Base-by-base conservation (phyloP, 2,113 vertebrate species). In the Emberiza fucata region DNA sequence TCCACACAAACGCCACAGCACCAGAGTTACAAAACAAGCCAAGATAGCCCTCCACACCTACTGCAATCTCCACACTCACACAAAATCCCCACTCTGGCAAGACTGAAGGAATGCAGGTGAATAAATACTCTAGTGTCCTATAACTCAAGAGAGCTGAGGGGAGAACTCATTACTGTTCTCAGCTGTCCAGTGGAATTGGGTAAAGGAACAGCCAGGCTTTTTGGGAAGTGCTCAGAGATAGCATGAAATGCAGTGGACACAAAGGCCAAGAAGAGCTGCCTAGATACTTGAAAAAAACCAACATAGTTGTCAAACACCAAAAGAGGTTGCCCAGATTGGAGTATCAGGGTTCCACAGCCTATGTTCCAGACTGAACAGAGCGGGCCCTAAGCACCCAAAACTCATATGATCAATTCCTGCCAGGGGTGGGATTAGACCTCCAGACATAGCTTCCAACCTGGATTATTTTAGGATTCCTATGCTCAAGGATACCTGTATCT, bases 11-110 rank as follows among this genome's bases (percentile, higher is more conserved):
- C 8, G 13, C 18, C 54, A 59, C 18, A 15, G 18, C 54, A 56
- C 4, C 37, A 45, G 7, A 48, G 28, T 54, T 53, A 25, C 11
- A 54, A 18, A 51, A 28, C 1, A 88, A 17, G 31, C 14, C n/a
- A 37, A 35, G 10, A n/a, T n/a, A n/a, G n/a, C n/a, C n/a, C n/a
- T n/a, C n/a, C n/a, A n/a, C n/a, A n/a, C n/a, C n/a, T n/a, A n/a
- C n/a, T n/a, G n/a, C n/a, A n/a, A n/a, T 53, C 37, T 42, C 53
- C 22, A 20, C 2, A 0, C 16, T 14, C 0, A 1, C 31, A 27
- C 18, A 3, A 88, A 88, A 48, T 11, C 11, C 44, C 37, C 15
- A 3, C n/a, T 29, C 6, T 0, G 13, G 48, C 19, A 64, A 25
- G 28, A 45, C 1, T 1, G 8, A 48, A 66, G 37, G 9, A 82